Evolutionary conservation across 2,888 invertebrate species (phyloP).

Genomic region (Hirtodrosophila histrioides): DNA sequence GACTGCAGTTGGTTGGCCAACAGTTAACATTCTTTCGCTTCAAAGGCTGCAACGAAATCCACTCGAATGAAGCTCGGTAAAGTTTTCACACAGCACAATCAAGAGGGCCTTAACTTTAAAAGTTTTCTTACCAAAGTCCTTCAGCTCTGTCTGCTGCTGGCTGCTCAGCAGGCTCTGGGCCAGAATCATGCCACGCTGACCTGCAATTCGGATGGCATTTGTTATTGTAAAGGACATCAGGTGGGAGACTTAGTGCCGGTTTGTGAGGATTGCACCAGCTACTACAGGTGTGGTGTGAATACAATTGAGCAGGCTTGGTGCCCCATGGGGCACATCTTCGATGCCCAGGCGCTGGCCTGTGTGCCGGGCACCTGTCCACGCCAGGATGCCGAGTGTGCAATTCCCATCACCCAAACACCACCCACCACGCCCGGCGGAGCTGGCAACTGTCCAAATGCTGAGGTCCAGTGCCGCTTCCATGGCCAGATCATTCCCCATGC

Average conservation of each 20-base stretch:
- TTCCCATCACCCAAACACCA: not conserved
- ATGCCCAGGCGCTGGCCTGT: constrained; percentile 27
- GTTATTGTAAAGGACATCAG: constrained; percentile 45
- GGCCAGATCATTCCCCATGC: constrained; percentile 57
- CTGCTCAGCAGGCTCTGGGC: not conserved
- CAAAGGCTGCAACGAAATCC: not conserved
- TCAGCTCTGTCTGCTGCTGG: constrained; percentile 22
- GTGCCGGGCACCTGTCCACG: constrained; percentile 56
- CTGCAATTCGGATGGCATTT: constrained; percentile 29
- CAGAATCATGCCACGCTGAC: not conserved
- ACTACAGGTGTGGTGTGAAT: constrained; percentile 40
- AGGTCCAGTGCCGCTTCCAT: constrained; percentile 40
- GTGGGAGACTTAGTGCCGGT: constrained; percentile 47
- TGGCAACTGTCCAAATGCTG: constrained; percentile 21
- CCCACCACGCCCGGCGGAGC: not conserved
- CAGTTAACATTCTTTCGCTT: constrained; percentile 32
- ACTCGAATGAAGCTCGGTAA: constrained; percentile 61
- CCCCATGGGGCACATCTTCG: constrained; percentile 27
- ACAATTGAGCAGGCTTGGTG: constrained; percentile 25
- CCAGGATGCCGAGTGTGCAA: constrained; percentile 24
- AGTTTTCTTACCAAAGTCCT: constrained; percentile 20
- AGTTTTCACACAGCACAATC: not conserved
- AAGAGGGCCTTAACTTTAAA: not conserved
- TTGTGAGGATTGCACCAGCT: constrained; percentile 59
- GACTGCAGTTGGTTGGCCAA: not conserved